Percentiles rank a stretch among this genome's conserved stretches.
Evolutionary conservation across 2,888 invertebrate genomes (phyloP).

Genomic region (Hipparchia semele): DNA sequence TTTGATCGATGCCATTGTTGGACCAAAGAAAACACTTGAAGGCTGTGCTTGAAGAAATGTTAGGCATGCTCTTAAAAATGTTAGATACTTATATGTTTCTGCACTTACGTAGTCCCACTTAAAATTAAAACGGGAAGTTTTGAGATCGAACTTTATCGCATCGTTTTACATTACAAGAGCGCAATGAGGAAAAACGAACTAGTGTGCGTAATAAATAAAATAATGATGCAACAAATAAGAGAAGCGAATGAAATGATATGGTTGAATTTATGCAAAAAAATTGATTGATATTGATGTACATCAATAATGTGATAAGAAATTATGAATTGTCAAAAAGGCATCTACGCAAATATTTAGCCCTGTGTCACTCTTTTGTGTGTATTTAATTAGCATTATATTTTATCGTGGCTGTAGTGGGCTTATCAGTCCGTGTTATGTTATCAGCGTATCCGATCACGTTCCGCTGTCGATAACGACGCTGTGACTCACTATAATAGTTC

Average conservation of each 20-base stretch:
- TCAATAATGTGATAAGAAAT: no score
- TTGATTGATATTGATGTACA: no score
- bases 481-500: slow-evolving; percentile 49
- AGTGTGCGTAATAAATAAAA: no score
- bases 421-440: slow-evolving; percentile 50
- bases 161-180: no score
- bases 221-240: no score
- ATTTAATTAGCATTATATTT: slow-evolving; percentile 25
- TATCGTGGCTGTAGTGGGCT: slow-evolving; percentile 30
- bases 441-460: slow-evolving; percentile 69
- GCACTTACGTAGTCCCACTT: neutral
- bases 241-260: no score
- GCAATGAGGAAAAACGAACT: no score
- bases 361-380: slow-evolving; percentile 4
- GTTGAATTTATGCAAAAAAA: no score
- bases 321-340: neutral
- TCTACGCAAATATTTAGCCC: slow-evolving; percentile 4
- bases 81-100: neutral
- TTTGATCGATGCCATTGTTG: neutral
- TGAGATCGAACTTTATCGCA: no score
- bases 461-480: slow-evolving; percentile 56
- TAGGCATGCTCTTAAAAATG: neutral
- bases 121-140: neutral
- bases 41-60: no score
- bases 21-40: neutral